Evolutionary conservation across 1,140 invertebrate species (phyloP), one percentile per base, ranked within the genome.

Genomic region (Yoshiicerus persimilis): DNA sequence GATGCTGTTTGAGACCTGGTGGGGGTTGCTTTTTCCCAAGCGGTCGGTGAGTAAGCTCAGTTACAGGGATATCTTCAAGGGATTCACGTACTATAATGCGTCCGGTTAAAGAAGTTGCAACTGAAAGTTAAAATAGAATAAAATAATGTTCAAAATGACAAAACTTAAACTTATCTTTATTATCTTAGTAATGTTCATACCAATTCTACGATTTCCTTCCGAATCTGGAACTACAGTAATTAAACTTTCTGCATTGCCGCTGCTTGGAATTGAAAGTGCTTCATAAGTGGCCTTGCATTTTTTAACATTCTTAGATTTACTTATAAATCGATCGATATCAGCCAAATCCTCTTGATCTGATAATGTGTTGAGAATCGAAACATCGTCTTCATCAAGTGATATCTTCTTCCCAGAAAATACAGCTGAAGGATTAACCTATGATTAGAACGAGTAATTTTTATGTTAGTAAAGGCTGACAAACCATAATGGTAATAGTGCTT

Each of bases 351-450:
- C 34, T 36, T 4, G 6, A 5, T 80, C 75, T 1, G 75, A 36
- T 36, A 80, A n/a, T 4, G 75, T 47, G 30, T 56, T 47, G 11
- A 80, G 34, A 77, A 25, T 20, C 16, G 62, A 38, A 77, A 87
- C 13, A n/a, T 38, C 66, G 6, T 87, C 86, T 27, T 86, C 39
- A 1, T 30, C 83, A n/a, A 90, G 30, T 9, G 30, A 47, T 8
- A 90, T 11, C 64, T 90, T 90, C 39, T 87, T 88, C 9, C 87
- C 87, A 23, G 75, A n/a, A n/a, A 90, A 62, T 16, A 90, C 10
- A 20, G 64, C 84, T 0, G n/a, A n/a, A n/a, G 88, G 70, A 23
- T 84, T 41, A 27, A 89, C 77, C 89, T 89, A 23, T n/a, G 20
- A 20, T n/a, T n/a, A n/a, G n/a, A n/a, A n/a, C n/a, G n/a, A n/a